Evolutionary conservation across 2,797 vertebrate species (phyloP).

Genomic region (Etheostoma nigrum): DNA sequence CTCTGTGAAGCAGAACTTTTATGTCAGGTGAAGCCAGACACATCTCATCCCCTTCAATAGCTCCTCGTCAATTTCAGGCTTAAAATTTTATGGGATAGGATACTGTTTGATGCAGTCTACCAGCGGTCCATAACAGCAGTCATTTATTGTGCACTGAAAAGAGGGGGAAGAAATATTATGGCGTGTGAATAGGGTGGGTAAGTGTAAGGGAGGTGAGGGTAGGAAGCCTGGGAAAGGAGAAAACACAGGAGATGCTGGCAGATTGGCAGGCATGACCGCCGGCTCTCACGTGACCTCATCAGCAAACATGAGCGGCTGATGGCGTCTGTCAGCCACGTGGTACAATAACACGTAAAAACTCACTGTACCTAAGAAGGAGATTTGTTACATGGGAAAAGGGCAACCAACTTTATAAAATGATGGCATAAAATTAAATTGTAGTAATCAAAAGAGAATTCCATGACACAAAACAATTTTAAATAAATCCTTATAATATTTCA

Average conservation of each 20-base stretch:
- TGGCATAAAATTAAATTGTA: neutral
- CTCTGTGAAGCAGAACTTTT: constrained; percentile 93
- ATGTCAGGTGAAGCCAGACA: constrained; percentile 95
- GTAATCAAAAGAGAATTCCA: neutral
- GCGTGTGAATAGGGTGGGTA: constrained; percentile 46
- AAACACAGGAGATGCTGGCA: constrained; percentile 66
- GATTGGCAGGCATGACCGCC: constrained; percentile 78
- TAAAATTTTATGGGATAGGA: constrained; percentile 97
- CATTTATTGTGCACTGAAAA: constrained; percentile 98
- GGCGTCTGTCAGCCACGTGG: constrained; percentile 62
- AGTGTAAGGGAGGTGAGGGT: constrained; percentile 45
- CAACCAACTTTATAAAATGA: neutral
- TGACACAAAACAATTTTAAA: neutral
- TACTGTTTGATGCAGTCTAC: constrained; percentile 99
- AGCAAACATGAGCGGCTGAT: constrained; percentile 83
- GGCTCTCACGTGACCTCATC: constrained; percentile 85
- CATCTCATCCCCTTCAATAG: constrained; percentile 90
- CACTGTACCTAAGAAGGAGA: constrained; percentile 10
- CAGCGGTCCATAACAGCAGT: constrained; percentile 99
- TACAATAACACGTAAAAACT: constrained; percentile 51
- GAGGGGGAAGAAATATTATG: constrained; percentile 83
- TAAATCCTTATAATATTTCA: neutral
- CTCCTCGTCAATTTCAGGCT: constrained; percentile 94
- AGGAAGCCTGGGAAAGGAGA: constrained; percentile 50
- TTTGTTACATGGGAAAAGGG: constrained; percentile 4